Conservation (phyloP, 2,113 vertebrate genomes). For the Larimichthys polyactis region DNA sequence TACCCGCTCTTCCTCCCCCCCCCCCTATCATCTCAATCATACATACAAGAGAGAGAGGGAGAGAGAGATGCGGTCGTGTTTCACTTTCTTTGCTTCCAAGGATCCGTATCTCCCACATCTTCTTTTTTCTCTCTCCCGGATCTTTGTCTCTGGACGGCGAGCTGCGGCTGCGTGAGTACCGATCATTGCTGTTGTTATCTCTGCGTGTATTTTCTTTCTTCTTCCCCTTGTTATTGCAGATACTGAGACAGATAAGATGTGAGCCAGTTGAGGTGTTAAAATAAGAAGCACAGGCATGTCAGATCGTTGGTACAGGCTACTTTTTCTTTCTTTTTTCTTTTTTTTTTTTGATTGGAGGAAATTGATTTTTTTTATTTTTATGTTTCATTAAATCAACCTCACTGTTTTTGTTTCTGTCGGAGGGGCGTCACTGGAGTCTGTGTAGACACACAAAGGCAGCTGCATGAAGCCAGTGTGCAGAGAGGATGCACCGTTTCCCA, state of each 20-base stretch:
- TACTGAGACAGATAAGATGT: slow-evolving; percentile 38
- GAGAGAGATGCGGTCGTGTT: slow-evolving; percentile 29
- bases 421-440: slow-evolving; percentile 69
- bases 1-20: slow-evolving; percentile 24
- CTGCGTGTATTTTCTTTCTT: slow-evolving; percentile 37
- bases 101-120: slow-evolving; percentile 52
- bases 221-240: slow-evolving; percentile 23
- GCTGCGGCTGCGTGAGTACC: slow-evolving; percentile 64
- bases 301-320: slow-evolving; percentile 5
- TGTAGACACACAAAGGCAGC: slow-evolving; percentile 76
- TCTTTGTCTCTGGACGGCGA: slow-evolving; percentile 62
- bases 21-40: slow-evolving; percentile 31
- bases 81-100: slow-evolving; percentile 66
- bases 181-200: slow-evolving; percentile 60
- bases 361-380: neutral
- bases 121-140: slow-evolving; percentile 16
- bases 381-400: slow-evolving; percentile 36
- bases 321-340: neutral
- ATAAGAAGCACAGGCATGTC: neutral
- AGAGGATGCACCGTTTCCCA: slow-evolving; percentile 61
- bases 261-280: neutral
- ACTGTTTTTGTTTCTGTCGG: slow-evolving; percentile 71
- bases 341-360: neutral
- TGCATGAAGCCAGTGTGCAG: slow-evolving; percentile 55
- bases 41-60: neutral